Evolutionary conservation across 1,140 invertebrate genomes (phyloP).

Genomic region (Zelostemma sp.): DNA sequence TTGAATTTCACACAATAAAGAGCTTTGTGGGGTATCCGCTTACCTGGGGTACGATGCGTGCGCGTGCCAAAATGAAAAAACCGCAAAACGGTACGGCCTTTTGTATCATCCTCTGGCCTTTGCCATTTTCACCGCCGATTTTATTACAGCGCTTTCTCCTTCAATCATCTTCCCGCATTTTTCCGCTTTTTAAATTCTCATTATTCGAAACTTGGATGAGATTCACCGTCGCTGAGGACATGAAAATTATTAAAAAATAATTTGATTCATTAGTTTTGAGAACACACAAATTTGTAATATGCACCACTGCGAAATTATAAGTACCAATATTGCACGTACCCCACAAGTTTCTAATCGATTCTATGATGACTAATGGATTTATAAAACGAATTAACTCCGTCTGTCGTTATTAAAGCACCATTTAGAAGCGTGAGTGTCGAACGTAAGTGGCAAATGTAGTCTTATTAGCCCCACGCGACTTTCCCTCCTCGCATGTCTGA

Average conservation of each 20-base stretch:
- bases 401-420: slow-evolving; percentile 54
- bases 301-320: too few relatives aligned
- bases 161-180: not conserved
- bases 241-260: too few relatives aligned
- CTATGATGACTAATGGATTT: slow-evolving; percentile 38
- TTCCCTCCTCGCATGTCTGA: slow-evolving; percentile 21
- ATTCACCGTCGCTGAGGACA: too few relatives aligned
- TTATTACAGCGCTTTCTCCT: slow-evolving; percentile 20
- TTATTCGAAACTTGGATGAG: not conserved
- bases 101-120: slow-evolving; percentile 39
- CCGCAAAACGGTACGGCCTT: slow-evolving; percentile 59
- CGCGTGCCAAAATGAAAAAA: slow-evolving; percentile 71
- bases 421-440: slow-evolving; percentile 45
- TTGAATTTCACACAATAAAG: slow-evolving; percentile 69
- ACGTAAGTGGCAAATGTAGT: slow-evolving; percentile 46
- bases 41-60: slow-evolving; percentile 57
- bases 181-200: not conserved
- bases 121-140: slow-evolving; percentile 21
- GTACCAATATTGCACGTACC: too few relatives aligned
- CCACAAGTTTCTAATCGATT: too few relatives aligned
- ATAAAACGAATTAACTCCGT: slow-evolving; percentile 48
- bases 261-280: too few relatives aligned
- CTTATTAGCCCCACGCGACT: slow-evolving; percentile 38
- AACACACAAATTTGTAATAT: too few relatives aligned
- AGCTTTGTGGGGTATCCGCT: slow-evolving; percentile 68